A percentile compares a stretch with the other conserved stretches of the same genome.
Evolutionary conservation across 2,113 vertebrate genomes (phyloP).

Genomic region (Pipa parva): DNA sequence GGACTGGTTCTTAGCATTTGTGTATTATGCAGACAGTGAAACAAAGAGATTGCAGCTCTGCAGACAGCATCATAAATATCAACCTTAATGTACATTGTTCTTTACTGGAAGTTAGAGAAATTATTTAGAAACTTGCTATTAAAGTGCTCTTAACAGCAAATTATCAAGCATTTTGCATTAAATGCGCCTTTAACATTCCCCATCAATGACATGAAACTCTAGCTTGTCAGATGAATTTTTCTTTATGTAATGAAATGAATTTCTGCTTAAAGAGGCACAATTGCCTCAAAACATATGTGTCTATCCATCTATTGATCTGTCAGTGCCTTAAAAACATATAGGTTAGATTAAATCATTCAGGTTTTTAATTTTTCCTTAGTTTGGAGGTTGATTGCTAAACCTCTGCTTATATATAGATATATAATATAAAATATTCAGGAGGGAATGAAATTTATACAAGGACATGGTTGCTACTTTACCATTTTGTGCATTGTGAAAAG

Average conservation of each 20-base stretch:
- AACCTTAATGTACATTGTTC: slow-evolving; percentile 34
- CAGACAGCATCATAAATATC: slow-evolving; percentile 40
- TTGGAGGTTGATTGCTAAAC: no score
- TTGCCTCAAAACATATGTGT: no score
- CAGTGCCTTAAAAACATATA: no score
- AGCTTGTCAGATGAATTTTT: background rate
- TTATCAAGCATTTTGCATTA: background rate
- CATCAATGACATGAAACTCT: background rate
- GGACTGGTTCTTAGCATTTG: slow-evolving; percentile 27
- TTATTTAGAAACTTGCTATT: slow-evolving; percentile 33
- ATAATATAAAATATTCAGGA: no score
- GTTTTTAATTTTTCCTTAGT: no score
- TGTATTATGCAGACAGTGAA: slow-evolving; percentile 32
- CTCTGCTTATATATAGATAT: no score
- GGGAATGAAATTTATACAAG: no score
- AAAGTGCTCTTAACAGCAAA: slow-evolving; percentile 22
- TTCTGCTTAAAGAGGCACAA: background rate
- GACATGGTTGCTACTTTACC: no score
- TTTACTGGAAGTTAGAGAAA: slow-evolving; percentile 38
- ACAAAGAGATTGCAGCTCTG: slow-evolving; percentile 13
- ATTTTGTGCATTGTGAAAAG: no score
- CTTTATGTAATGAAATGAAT: background rate
- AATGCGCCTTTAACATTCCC: background rate
- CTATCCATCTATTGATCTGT: no score
- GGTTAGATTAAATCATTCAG: no score